These are phyloP conservation scores for Nyctereutes procyonoides DNA, from an alignment of 2,113 vertebrate genomes.

Conservation along the genomic window DNA sequence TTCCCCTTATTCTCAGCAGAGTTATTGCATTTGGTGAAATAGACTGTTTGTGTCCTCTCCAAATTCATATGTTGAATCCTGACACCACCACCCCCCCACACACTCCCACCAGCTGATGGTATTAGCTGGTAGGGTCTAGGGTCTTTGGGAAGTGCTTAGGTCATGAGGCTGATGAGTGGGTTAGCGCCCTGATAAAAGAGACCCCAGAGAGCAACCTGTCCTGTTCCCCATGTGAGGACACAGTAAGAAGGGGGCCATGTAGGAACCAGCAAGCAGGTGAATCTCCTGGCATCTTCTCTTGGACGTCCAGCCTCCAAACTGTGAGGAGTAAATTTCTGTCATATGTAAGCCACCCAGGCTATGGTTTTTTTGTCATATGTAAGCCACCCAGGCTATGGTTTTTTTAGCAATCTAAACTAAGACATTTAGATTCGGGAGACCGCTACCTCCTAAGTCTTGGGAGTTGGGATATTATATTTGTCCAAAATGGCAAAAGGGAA, in stretches of 20 bases:
- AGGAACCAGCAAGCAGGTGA: background rate
- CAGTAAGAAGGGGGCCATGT: rapidly evolving
- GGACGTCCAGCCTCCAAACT: background rate
- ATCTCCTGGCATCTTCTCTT: rapidly evolving
- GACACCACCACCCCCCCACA: rapidly evolving
- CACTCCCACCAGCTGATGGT: rapidly evolving
- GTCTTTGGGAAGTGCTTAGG: background rate
- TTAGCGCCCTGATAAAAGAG: background rate
- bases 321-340: too few species aligned
- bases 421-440: background rate
- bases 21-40: background rate
- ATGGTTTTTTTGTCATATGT: too few species aligned
- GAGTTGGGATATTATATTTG: rapidly evolving
- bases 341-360: background rate
- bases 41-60: background rate
- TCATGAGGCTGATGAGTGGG: background rate
- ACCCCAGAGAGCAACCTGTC: too few species aligned
- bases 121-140: background rate
- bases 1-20: background rate
- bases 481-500: background rate
- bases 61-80: background rate
- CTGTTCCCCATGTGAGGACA: background rate
- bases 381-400: background rate
- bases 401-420: rapidly evolving
- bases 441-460: too few species aligned